Evolutionary conservation across 2,888 invertebrate species (phyloP), one percentile per base, ranked within the genome.

Genomic region (Macropis europaea): DNA sequence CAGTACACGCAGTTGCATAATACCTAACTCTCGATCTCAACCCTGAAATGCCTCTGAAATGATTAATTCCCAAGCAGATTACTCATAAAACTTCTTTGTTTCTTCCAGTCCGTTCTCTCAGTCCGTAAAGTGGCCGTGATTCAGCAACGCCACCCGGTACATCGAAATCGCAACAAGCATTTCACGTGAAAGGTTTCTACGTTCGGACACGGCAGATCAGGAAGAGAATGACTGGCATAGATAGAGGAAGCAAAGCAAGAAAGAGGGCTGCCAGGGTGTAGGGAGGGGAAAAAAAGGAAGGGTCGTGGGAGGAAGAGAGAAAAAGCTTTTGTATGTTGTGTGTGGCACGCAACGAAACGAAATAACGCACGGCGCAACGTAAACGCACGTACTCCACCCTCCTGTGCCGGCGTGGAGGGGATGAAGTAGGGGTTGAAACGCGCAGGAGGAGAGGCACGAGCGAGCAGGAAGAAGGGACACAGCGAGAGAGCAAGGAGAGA

Each of bases 281-380:
- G 26, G 13, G 9, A 15, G 26, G 1, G 32, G 32, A n/a, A 3
- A 2, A 6, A 15, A 6, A 32, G 26, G 34, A 28, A 43, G 24
- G 11, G 15, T 26, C 13, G 13, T 7, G 7, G 28, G 40, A n/a
- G n/a, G 15, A 45, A 28, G n/a, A 26, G 43, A 17, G 34, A 43
- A 30, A 19, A 17, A 15, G 60, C 43, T 75, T 79, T 77, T 75
- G 74, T 69, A 71, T 76, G 76, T 79, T 69, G 74, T 76, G 76
- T 79, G 80, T 72, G 68, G 66, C 71, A 67, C 71, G 76, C 76
- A 80, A 61, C 76, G 68, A 70, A 80, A 80, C 78, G 80, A 76
- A 80, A 78, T 80, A 80, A 80, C 76, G 76, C 73, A 67, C 38
- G 67, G 70, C 72, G 81, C 79, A 79, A 79, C 72, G 77, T 79